Conservation (phyloP, 2,113 vertebrate genomes). For the Corvus hawaiiensis region DNA sequence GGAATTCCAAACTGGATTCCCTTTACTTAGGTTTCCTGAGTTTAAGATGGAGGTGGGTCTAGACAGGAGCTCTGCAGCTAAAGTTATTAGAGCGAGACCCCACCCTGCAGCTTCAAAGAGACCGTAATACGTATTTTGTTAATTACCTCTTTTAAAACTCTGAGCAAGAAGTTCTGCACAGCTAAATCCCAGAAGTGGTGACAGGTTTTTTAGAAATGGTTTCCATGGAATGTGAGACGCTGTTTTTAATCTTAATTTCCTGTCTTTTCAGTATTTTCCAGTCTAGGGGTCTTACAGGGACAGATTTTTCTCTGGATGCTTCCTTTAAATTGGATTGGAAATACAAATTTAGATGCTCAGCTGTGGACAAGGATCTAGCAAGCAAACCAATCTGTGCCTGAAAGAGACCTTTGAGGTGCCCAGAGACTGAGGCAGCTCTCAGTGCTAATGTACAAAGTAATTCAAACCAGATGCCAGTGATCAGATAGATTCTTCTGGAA, state of each 20-base stretch:
- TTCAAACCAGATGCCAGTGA: slow-evolving; percentile 14
- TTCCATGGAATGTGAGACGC: not conserved
- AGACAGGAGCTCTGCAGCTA: rapidly evolving
- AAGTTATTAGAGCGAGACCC: not conserved
- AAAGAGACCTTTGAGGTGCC: not conserved
- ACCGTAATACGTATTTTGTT: not conserved
- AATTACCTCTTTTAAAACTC: not conserved
- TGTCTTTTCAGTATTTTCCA: not conserved
- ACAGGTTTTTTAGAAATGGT: not conserved
- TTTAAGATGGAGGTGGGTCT: not conserved
- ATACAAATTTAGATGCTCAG: not conserved
- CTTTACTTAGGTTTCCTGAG: not conserved
- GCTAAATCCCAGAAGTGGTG: not conserved
- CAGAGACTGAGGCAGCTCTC: not conserved
- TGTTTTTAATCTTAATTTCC: slow-evolving; percentile 9
- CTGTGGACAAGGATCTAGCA: not conserved
- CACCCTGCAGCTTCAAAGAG: not conserved
- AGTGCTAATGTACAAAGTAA: not conserved
- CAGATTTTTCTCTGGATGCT: not conserved
- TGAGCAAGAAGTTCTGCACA: not conserved
- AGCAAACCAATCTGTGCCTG: not conserved
- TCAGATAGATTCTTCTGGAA: slow-evolving; percentile 5
- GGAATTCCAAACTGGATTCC: not conserved
- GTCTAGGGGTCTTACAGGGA: not conserved
- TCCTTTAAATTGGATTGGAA: not conserved